Conservation (phyloP, 1,140 invertebrate genomes). For the Armadillidium nasatum region DNA sequence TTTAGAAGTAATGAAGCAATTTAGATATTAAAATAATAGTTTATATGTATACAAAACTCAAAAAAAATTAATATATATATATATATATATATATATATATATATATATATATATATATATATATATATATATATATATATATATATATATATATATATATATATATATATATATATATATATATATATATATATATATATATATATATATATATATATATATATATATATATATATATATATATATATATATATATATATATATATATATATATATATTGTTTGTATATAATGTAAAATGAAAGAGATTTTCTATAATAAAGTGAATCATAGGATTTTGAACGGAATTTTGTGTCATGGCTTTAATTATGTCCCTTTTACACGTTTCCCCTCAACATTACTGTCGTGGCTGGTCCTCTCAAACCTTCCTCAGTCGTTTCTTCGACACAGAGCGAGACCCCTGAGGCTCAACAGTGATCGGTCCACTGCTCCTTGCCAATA, state of each 20-base stretch:
- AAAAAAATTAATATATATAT: background rate
- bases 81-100: slow-evolving; percentile 14
- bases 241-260: slow-evolving; percentile 19
- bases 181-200: slow-evolving; percentile 4
- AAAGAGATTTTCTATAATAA: no score
- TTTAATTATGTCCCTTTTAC: background rate
- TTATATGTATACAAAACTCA: no score
- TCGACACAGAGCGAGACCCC: slow-evolving; percentile 3
- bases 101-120: slow-evolving; percentile 17
- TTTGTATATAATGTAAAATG: no score
- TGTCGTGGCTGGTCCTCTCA: background rate
- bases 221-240: slow-evolving; percentile 16
- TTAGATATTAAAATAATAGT: no score
- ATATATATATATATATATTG: slow-evolving; percentile 16
- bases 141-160: slow-evolving; percentile 28
- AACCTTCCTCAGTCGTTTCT: background rate
- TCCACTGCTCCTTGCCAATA: background rate
- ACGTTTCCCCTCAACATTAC: background rate
- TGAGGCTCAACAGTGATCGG: background rate
- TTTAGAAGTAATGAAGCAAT: no score
- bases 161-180: slow-evolving; percentile 13
- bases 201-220: slow-evolving; percentile 19
- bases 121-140: slow-evolving; percentile 22
- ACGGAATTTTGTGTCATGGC: background rate
- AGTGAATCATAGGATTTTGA: no score